A percentile compares a stretch with the other conserved stretches of the same genome.
Evolutionary conservation across 2,888 invertebrate genomes (phyloP).

Genomic region (Cephus spinipes): DNA sequence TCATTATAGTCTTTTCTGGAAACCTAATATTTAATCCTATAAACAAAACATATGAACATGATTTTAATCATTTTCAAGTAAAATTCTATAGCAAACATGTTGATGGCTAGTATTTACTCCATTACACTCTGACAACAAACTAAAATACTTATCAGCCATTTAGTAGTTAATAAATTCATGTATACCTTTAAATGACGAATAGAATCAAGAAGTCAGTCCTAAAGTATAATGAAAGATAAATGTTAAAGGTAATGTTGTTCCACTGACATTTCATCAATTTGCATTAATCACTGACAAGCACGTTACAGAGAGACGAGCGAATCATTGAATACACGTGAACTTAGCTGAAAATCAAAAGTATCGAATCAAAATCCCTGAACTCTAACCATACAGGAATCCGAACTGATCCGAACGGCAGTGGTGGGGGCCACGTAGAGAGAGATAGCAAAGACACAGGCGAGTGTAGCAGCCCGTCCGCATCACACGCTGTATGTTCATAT

Average conservation of each 20-base stretch:
- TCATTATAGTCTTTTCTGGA: constrained; percentile 69
- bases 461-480: too few relatives aligned
- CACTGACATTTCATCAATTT: not conserved
- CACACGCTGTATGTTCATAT: too few relatives aligned
- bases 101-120: not conserved
- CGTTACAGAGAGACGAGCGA: not conserved
- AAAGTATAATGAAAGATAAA: not conserved
- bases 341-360: not conserved
- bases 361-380: too few relatives aligned
- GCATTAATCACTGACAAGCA: not conserved
- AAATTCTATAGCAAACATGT: not conserved
- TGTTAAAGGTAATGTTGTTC: not conserved
- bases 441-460: too few relatives aligned
- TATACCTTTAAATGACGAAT: not conserved
- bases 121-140: not conserved
- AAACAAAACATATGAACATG: not conserved
- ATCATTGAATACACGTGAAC: not conserved
- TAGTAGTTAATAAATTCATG: not conserved
- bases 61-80: not conserved
- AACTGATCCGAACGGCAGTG: too few relatives aligned
- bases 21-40: not conserved
- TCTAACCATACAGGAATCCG: too few relatives aligned
- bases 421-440: too few relatives aligned
- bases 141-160: not conserved
- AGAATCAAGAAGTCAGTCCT: not conserved